Evolutionary conservation across 1,140 invertebrate species (phyloP).

Genomic region (Conus ventricosus): DNA sequence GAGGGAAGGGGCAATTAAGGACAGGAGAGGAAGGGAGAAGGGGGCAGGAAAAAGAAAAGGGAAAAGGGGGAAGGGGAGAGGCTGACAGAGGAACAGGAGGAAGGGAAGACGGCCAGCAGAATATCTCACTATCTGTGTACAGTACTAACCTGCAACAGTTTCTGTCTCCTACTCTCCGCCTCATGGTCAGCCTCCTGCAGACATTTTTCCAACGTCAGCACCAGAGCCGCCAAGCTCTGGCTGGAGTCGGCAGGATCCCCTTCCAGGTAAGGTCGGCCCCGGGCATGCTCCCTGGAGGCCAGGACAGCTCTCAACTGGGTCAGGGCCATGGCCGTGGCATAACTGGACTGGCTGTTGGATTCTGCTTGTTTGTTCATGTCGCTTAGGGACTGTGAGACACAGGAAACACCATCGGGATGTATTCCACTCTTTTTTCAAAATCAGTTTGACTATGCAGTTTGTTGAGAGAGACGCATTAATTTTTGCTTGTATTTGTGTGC

Average conservation of each 20-base stretch:
- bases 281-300: slow-evolving; percentile 54
- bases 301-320: slow-evolving; percentile 59
- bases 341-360: slow-evolving; percentile 49
- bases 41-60: too few relatives aligned
- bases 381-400: background rate
- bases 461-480: too few relatives aligned
- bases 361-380: slow-evolving; percentile 54
- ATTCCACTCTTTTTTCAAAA: too few relatives aligned
- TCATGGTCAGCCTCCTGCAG: slow-evolving; percentile 62
- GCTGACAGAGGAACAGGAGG: too few relatives aligned
- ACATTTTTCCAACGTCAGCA: slow-evolving; percentile 66
- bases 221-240: slow-evolving; percentile 63
- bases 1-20: too few relatives aligned
- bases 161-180: slow-evolving; percentile 47
- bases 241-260: slow-evolving; percentile 55
- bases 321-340: slow-evolving; percentile 57
- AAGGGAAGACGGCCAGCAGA: background rate
- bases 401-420: too few relatives aligned
- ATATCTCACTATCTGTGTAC: too few relatives aligned
- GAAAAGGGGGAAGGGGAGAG: too few relatives aligned
- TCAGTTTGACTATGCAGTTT: too few relatives aligned
- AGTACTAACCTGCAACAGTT: slow-evolving; percentile 55
- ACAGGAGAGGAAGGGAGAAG: too few relatives aligned
- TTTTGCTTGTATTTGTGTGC: too few relatives aligned
- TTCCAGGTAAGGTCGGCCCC: slow-evolving; percentile 61